Evolutionary conservation across 2,888 invertebrate species (phyloP), one percentile per base, ranked within the genome.

Genomic region (Hypomecis punctinalis): DNA sequence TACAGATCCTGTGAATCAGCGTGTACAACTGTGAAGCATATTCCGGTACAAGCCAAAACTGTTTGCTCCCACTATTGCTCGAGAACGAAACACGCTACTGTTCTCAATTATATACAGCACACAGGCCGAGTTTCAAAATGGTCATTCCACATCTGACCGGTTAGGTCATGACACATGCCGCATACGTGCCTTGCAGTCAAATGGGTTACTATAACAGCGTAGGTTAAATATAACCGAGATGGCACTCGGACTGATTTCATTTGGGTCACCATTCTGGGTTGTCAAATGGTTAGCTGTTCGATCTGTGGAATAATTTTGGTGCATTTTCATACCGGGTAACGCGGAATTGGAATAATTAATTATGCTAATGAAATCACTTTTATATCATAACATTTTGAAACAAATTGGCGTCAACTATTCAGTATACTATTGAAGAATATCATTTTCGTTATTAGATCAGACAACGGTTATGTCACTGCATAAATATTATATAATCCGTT

Each of bases 111-210:
- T 42, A 58, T 11, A 6, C 33, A 23, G 11, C 40, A 37, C 43
- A 47, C 51, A 68, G 72, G 70, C 75, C 70, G 77, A 69, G 74
- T 75, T 78, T 80, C 78, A 76, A 78, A 79, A 79, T 79, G 77
- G 80, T 75, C 81, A 82, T 84, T 80, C 75, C 79, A 80, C 78
- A 81, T 81, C 82, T 86, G 89, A 82, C 88, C 88, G 84, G 69
- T 68, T 68, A 68, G 66, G 83, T 86, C 88, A 84, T 83, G 83
- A 79, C 78, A 67, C 71, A 82, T 80, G 79, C 79, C 81, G 75
- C 69, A 74, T 80, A 79, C 80, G 83, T 82, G 81, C 76, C 66
- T 60, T 62, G 59, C 73, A 77, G 78, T 71, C 52, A 63, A 76
- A 80, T 66, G 66, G 51, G 57, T 66, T 51, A 51, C 53, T 57